phyloP scores from a whole-genome alignment of 2,113 vertebrate genomes.

The Bos indicus region DNA sequence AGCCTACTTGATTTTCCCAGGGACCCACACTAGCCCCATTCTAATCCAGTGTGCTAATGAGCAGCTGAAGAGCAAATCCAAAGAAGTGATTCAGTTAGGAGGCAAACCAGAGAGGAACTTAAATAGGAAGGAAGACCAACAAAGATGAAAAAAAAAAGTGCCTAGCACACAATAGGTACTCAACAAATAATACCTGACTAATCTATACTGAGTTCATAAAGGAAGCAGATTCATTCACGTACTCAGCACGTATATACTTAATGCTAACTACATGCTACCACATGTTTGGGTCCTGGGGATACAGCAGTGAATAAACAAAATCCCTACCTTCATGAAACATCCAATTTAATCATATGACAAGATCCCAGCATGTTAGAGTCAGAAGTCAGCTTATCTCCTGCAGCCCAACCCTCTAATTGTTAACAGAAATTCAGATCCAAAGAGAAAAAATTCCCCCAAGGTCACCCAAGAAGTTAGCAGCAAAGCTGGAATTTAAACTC shows the following conservation, averaged over 20 bases:
- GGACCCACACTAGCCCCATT: background rate
- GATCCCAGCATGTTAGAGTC: background rate
- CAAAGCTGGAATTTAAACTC: background rate
- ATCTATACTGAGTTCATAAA: background rate
- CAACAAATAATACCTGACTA: background rate
- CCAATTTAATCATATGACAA: background rate
- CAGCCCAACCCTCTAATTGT: background rate
- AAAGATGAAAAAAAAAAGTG: background rate
- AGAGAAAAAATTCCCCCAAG: background rate
- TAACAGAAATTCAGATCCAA: conserved; percentile 19
- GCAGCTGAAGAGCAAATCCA: background rate
- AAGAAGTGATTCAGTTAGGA: background rate
- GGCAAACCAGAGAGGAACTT: background rate
- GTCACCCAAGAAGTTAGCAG: background rate
- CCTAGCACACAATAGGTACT: background rate
- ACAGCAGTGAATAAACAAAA: background rate
- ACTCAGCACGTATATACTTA: background rate
- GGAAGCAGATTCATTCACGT: background rate
- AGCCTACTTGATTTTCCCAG: background rate
- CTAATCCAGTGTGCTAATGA: background rate
- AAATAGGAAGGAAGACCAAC: background rate
- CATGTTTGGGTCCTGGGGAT: background rate
- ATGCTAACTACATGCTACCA: background rate
- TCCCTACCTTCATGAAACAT: background rate
- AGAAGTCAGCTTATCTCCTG: background rate